These are phyloP conservation scores for Danaus plexippus DNA, from an alignment of 1,140 invertebrate genomes.

Conservation along the genomic window DNA sequence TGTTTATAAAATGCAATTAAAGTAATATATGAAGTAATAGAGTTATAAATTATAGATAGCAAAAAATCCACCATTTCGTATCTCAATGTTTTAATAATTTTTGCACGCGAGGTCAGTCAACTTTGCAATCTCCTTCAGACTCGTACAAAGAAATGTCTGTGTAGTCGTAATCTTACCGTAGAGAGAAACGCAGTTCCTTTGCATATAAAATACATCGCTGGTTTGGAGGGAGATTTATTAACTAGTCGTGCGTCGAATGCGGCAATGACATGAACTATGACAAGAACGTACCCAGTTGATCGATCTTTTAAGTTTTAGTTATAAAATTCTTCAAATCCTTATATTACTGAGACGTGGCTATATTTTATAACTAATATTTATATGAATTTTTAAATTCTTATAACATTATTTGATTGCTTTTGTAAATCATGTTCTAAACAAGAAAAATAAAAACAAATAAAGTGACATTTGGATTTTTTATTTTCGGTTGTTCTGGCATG, in stretches of 20 bases:
- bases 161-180: constrained; percentile 25
- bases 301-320: no score
- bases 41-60: not conserved
- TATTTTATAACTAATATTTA: no score
- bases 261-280: constrained; percentile 39
- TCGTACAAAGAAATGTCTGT: constrained; percentile 18
- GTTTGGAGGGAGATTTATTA: constrained; percentile 41
- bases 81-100: constrained; percentile 19
- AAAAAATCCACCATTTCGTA: constrained; percentile 1
- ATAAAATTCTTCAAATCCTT: no score
- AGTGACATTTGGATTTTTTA: constrained; percentile 19
- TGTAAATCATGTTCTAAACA: no score
- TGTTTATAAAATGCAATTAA: no score
- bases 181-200: constrained; percentile 31
- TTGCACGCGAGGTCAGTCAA: constrained; percentile 32
- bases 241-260: constrained; percentile 41
- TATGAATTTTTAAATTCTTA: no score
- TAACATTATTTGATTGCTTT: no score
- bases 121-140: constrained; percentile 36
- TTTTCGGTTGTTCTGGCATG: constrained; percentile 21
- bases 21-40: no score
- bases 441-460: constrained; percentile 5
- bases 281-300: constrained; percentile 16
- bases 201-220: constrained; percentile 47
- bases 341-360: no score